Base-by-base conservation (phyloP, 2,797 vertebrate genomes). In the Danio kyathit region DNA sequence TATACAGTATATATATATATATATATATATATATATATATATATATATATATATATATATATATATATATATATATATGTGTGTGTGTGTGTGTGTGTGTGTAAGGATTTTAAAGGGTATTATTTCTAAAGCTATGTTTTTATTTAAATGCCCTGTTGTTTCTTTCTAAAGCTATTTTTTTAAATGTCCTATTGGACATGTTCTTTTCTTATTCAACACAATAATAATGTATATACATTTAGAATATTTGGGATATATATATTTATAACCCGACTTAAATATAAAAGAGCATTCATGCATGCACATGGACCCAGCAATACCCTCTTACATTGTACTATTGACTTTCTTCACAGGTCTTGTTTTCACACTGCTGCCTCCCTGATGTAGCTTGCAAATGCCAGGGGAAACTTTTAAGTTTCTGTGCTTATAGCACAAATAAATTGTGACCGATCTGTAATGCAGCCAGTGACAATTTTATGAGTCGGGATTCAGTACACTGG, bases 381-480 rank as follows among this genome's bases (percentile, higher is more conserved):
- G 85, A 90, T 73, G 85, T 76, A 74, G 63, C 72, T 85, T 1
- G 41, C 84, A 90, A 91, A 91, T 90, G 88, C 88, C 88, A 90
- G 48, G 83, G 84, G 63, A 81, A 88, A 89, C 76, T 89, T 86
- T 75, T 77, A 76, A 66, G 60, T 85, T 89, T 63, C 67, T 73
- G 74, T 44, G 51, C 67, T 80, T 83, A 83, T 82, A 82, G 72
- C 78, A 65, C 65, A 81, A 72, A 87, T 87, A 85, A 85, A 87
- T 85, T 83, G 78, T 81, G 63, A 41, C 11, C 65, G 76, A 76
- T 83, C 79, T 70, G 61, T 85, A 82, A 87, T 79, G 82, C 56
- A 67, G 76, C 84, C 84, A 85, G 74, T 90, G 89, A 92, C 88
- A 91, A 89, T 83, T 93, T 93, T 91, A 93, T 92, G 83, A 82